Conservation (phyloP, 2,888 invertebrate species). For the Latheticus oryzae region DNA sequence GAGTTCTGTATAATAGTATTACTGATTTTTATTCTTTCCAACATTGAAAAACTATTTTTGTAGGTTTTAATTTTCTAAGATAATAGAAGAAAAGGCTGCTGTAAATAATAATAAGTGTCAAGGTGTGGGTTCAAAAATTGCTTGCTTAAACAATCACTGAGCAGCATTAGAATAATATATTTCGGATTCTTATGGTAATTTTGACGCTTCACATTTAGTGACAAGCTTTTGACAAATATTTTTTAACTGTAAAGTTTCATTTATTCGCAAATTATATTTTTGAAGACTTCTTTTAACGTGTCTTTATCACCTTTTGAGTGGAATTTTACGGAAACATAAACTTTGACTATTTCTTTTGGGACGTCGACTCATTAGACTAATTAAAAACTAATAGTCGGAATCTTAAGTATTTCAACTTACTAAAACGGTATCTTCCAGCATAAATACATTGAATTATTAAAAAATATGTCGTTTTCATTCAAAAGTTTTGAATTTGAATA, state of each 20-base stretch:
- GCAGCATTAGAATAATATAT: background rate
- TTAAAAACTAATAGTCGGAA: constrained; percentile 20
- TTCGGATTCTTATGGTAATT: constrained; percentile 4
- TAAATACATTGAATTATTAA: constrained; percentile 5
- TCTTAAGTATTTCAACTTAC: constrained; percentile 3
- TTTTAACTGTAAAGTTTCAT: constrained; percentile 21
- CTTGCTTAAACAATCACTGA: constrained; percentile 5
- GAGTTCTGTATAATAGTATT: constrained; percentile 18
- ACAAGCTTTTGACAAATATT: no score
- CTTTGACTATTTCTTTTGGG: background rate
- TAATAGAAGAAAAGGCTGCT: background rate
- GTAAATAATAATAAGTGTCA: constrained; percentile 15
- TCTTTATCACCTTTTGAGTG: no score
- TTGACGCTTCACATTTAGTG: constrained; percentile 8
- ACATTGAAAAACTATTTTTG: constrained; percentile 11
- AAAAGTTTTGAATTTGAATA: no score
- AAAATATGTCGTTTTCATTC: no score
- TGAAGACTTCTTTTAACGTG: no score
- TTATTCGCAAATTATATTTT: constrained; percentile 18
- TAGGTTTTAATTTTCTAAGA: constrained; percentile 2
- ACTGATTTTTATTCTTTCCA: constrained; percentile 1
- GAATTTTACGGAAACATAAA: constrained; percentile 5
- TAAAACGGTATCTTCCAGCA: constrained; percentile 11
- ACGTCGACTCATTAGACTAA: constrained; percentile 17
- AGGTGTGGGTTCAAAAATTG: constrained; percentile 8